These are phyloP conservation scores for Macropus fuliginosus DNA, from an alignment of 2,797 vertebrate species.

Conservation along the genomic window DNA sequence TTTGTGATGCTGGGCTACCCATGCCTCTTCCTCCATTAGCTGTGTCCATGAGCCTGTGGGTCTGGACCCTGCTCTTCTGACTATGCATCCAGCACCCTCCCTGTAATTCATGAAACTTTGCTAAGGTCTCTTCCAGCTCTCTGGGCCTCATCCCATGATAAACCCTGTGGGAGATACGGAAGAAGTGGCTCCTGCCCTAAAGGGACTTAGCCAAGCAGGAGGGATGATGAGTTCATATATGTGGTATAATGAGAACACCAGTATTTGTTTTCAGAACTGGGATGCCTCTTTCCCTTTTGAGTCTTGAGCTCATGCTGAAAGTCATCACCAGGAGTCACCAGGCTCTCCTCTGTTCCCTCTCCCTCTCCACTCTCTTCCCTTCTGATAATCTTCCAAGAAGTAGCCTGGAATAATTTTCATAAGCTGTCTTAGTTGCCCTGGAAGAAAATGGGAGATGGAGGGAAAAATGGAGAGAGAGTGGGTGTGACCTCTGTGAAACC, in stretches of 20 bases:
- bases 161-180: background rate
- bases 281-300: background rate
- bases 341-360: background rate
- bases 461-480: background rate
- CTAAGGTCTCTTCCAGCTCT: background rate
- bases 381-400: background rate
- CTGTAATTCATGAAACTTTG: background rate
- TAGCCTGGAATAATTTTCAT: background rate
- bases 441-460: background rate
- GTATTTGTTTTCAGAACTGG: background rate
- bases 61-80: background rate
- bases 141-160: background rate
- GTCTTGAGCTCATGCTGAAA: background rate
- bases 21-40: background rate
- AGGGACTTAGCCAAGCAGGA: background rate
- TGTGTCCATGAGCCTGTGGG: background rate
- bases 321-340: background rate
- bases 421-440: background rate
- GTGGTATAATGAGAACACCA: background rate
- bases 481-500: background rate
- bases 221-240: background rate
- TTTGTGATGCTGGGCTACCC: background rate
- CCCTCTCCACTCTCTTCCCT: background rate
- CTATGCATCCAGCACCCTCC: background rate
- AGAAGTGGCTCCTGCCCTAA: background rate